phyloP scores from a whole-genome alignment of 2,888 invertebrate genomes.

The Polyommatus iphigenia region DNA sequence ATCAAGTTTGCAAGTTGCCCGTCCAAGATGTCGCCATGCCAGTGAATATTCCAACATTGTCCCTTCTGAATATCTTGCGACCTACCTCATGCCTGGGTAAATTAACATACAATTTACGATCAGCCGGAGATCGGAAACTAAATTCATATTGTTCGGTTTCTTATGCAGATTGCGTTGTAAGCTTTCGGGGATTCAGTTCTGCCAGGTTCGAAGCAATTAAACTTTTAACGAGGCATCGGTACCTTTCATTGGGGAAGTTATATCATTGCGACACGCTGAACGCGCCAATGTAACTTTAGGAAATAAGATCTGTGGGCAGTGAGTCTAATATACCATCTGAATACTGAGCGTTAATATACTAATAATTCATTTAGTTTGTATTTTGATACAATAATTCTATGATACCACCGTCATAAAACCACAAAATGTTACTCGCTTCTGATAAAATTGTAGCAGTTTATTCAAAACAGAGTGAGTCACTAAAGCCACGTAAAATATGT shows the following conservation, averaged over 20 bases:
- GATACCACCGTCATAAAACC: not conserved
- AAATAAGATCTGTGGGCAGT: not conserved
- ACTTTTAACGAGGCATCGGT: constrained; percentile 17
- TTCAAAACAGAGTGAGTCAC: not conserved
- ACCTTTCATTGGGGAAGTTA: not conserved
- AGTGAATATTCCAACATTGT: constrained; percentile 60
- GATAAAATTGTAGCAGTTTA: not conserved
- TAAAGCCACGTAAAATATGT: constrained; percentile 6
- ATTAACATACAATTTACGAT: constrained; percentile 66
- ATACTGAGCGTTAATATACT: too few species aligned
- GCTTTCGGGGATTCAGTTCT: not conserved
- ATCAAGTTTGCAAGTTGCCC: constrained; percentile 66
- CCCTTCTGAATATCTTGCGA: constrained; percentile 54
- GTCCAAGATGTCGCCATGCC: constrained; percentile 66
- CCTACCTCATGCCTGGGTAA: constrained; percentile 54
- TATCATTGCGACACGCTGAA: not conserved
- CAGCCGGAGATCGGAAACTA: constrained; percentile 25
- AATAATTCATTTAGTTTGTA: not conserved
- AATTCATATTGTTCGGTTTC: constrained; percentile 29
- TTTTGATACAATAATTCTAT: not conserved
- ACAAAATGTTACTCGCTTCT: not conserved
- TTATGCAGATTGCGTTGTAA: constrained; percentile 24
- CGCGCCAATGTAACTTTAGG: not conserved
- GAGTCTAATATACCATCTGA: too few species aligned
- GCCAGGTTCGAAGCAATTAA: constrained; percentile 23